Percentiles rank a stretch among this genome's conserved stretches.
phyloP scores from a whole-genome alignment of 2,113 vertebrate genomes.

The Mormyrus lacerda region DNA sequence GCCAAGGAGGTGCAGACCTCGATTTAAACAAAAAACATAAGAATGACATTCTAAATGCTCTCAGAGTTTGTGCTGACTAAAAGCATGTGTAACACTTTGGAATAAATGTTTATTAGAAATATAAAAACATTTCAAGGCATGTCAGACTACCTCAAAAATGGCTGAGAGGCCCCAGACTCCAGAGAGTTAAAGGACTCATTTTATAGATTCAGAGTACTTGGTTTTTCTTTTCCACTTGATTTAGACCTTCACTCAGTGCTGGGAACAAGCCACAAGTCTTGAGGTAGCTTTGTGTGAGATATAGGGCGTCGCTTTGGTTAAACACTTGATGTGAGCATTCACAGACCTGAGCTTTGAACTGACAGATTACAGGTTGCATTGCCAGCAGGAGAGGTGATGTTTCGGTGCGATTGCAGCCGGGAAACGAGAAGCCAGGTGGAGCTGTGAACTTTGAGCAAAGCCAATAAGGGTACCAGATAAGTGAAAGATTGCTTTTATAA shows the following conservation, averaged over 20 bases:
- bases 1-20: neutral
- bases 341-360: neutral
- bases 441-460: neutral
- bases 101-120: too few relatives aligned
- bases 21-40: neutral
- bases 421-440: neutral
- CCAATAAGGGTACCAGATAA: neutral
- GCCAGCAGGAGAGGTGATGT: neutral
- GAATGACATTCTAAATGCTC: too few relatives aligned
- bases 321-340: neutral
- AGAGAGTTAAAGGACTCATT: neutral
- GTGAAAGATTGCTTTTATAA: neutral
- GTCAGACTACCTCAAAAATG: too few relatives aligned
- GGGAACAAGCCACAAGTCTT: neutral
- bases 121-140: too few relatives aligned
- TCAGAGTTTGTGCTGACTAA: too few relatives aligned
- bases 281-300: neutral
- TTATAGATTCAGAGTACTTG: neutral
- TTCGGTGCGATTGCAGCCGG: neutral
- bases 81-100: too few relatives aligned
- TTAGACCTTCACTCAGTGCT: neutral
- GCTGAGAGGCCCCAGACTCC: too few relatives aligned
- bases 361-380: neutral
- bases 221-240: neutral
- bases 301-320: neutral